Evolutionary conservation across 2,797 vertebrate genomes (phyloP), one percentile per base, ranked within the genome.

Genomic region (Pangasius sanitwongsei): DNA sequence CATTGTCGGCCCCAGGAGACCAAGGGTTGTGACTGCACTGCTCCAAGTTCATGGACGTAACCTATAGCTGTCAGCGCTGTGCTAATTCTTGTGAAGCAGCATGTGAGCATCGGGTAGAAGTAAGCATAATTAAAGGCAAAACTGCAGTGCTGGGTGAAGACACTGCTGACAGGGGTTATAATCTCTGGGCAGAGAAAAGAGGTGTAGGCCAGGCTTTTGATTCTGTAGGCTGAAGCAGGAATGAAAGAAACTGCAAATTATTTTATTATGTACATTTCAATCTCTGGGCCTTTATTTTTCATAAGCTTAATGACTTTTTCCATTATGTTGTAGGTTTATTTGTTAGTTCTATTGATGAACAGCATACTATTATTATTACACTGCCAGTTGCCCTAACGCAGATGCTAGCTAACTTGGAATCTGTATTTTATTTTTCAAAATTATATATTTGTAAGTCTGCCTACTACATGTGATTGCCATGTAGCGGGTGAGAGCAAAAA

Each of bases 21-120:
- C 93, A 94, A 92, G 89, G 95, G 95, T 94, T 94, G 94, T 94
- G 95, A 95, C 95, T 92, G 94, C 94, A 75, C 92, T 89, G 89
- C 94, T 95, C 93, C n/a, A 91, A 95, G 96, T 96, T 96, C 96
- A 96, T 86, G 95, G 95, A 95, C 94, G 90, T 95, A 95, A 96
- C 96, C 96, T 92, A 95, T 86, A 96, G 96, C 96, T 95, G 95
- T 95, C 94, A 93, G 92, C 92, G 90, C 94, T 92, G 94, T 92
- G 91, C 92, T 94, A 93, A 93, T 94, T 94, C 92, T 92, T 90
- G 92, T 94, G 94, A 92, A 92, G 83, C 92, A 90, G 92, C 91
- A 89, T 94, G 94, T 93, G 93, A 93, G 91, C 91, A 93, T 94
- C 93, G 85, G 93, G 92, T 92, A 92, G 89, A 75, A 84, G 90